Conservation (phyloP, 2,113 vertebrate genomes). For the Harpagus bidentatus region DNA sequence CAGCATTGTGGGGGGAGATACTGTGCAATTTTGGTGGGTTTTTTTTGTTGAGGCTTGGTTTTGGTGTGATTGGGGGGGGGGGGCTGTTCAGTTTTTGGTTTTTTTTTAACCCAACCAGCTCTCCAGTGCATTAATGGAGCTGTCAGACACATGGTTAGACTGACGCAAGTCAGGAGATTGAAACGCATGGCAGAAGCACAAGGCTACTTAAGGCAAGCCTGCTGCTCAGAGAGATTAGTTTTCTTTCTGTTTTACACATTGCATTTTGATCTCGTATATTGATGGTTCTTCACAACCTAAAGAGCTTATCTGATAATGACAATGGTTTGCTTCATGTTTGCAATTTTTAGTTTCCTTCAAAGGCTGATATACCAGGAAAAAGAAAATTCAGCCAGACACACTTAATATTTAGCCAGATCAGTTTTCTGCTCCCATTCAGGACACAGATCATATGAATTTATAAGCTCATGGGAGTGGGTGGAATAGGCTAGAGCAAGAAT, state of each 20-base stretch:
- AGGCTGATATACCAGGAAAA: neutral
- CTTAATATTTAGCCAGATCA: neutral
- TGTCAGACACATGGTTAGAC: neutral
- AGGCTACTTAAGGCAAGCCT: neutral
- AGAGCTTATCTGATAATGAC: neutral
- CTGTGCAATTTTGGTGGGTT: neutral
- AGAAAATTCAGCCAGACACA: neutral
- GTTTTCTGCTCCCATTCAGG: neutral
- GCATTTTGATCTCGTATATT: neutral
- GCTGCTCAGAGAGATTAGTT: neutral
- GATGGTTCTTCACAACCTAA: neutral
- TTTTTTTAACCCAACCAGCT: neutral
- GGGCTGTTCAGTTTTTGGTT: too few relatives aligned
- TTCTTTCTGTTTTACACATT: neutral
- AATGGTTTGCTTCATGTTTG: neutral
- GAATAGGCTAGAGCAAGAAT: neutral
- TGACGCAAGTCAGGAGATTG: neutral
- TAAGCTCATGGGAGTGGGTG: neutral
- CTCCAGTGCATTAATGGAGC: neutral
- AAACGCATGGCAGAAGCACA: neutral
- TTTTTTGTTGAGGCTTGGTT: too few relatives aligned
- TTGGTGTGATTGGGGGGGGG: neutral
- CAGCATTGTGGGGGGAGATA: neutral
- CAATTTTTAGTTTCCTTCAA: neutral
- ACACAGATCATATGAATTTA: fast-evolving